phyloP scores from a whole-genome alignment of 2,113 vertebrate species.

The Cnemophilus loriae region DNA sequence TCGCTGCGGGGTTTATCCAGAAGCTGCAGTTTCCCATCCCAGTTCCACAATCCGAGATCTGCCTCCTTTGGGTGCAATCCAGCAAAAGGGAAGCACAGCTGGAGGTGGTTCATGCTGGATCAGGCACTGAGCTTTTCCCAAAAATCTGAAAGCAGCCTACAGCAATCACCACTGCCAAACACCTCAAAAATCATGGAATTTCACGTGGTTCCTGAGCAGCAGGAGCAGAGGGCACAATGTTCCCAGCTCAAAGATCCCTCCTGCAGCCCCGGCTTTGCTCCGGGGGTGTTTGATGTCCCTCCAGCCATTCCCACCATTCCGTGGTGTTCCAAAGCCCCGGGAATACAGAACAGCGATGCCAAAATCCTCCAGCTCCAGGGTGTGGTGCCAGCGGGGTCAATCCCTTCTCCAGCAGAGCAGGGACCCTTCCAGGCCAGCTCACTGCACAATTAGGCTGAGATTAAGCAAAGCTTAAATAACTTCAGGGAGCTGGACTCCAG shows the following conservation, averaged over 20 bases:
- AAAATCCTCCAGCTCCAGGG: neutral
- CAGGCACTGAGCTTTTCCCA: fast-evolving
- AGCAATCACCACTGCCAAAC: neutral
- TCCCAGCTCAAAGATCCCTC: neutral
- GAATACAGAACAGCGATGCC: neutral
- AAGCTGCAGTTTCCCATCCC: neutral
- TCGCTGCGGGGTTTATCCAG: fast-evolving
- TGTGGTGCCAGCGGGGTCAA: neutral
- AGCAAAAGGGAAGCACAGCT: neutral
- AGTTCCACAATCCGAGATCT: fast-evolving
- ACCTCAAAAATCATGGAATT: fast-evolving
- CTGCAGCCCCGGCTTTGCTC: fast-evolving
- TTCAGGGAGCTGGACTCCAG: neutral
- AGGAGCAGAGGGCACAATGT: neutral
- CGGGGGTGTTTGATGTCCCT: neutral
- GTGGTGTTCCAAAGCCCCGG: fast-evolving
- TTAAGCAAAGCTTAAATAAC: neutral
- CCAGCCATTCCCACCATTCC: neutral
- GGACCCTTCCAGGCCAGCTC: neutral
- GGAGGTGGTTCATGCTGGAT: neutral
- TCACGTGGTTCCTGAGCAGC: neutral
- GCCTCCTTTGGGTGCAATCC: neutral
- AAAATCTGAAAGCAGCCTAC: neutral
- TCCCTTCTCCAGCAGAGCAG: neutral
- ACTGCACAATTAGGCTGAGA: neutral